Evolutionary conservation across 1,140 invertebrate species (phyloP).

Genomic region (Penaeus vannamei): DNA sequence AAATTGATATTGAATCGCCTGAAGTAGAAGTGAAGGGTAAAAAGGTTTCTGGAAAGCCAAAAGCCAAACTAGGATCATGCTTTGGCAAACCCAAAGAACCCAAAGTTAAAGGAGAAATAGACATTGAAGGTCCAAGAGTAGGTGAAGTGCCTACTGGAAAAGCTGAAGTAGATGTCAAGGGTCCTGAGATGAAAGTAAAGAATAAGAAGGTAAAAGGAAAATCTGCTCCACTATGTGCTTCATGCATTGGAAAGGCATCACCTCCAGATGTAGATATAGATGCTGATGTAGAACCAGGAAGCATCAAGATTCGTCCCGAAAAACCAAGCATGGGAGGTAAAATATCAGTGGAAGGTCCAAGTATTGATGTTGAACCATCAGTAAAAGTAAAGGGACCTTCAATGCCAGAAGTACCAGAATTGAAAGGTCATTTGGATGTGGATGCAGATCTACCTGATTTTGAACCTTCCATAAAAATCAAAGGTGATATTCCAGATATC

Average conservation of each 20-base stretch:
- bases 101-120: conserved; percentile 21
- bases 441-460: neutral
- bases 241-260: conserved; percentile 45
- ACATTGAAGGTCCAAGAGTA: conserved; percentile 9
- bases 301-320: neutral
- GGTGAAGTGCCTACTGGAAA: neutral
- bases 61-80: conserved; percentile 27
- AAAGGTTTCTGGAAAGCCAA: neutral
- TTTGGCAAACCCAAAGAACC: conserved; percentile 34
- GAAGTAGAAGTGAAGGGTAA: neutral
- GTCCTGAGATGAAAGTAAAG: neutral
- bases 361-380: conserved; percentile 20
- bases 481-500: conserved; percentile 28
- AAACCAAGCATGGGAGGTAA: neutral
- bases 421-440: neutral
- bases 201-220: neutral
- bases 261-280: conserved; percentile 46
- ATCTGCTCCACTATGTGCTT: conserved; percentile 25
- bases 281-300: conserved; percentile 10
- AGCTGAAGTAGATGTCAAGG: conserved; percentile 22
- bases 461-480: neutral
- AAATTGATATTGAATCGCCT: neutral
- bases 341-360: neutral
- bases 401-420: conserved; percentile 29
- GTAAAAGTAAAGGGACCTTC: conserved; percentile 27